Percentiles rank a stretch among this genome's conserved stretches.
These are phyloP conservation scores for Leptinotarsa defecta DNA, from an alignment of 1,140 invertebrate species.

Conservation along the genomic window DNA sequence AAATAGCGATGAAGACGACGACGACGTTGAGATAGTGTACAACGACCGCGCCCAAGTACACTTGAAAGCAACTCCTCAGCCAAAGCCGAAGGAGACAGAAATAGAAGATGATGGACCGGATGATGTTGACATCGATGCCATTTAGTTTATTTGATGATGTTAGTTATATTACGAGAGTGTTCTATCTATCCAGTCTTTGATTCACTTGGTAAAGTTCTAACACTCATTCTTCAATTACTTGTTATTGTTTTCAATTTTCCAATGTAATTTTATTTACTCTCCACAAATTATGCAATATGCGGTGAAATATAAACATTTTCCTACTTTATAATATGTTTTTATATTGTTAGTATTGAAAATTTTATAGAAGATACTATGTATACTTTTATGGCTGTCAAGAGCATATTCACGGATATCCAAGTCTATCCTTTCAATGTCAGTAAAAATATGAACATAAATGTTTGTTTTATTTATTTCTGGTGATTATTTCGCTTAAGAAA, in stretches of 20 bases:
- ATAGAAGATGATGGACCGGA: conserved; percentile 73
- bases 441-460: background rate
- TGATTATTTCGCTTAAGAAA: too few relatives aligned
- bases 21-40: conserved; percentile 70
- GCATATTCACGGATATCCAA: conserved; percentile 5
- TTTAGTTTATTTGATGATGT: conserved; percentile 62
- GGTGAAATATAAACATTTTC: background rate
- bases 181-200: background rate
- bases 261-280: background rate
- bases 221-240: background rate
- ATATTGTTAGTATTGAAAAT: conserved; percentile 9
- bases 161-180: background rate
- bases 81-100: conserved; percentile 58
- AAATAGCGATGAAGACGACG: conserved; percentile 64
- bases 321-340: conserved; percentile 4
- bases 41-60: conserved; percentile 81
- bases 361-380: conserved; percentile 9
- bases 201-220: background rate
- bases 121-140: conserved; percentile 89
- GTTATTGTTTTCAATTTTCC: background rate
- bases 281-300: background rate
- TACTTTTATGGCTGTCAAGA: conserved; percentile 2
- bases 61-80: conserved; percentile 63
- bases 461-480: too few relatives aligned
- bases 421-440: conserved; percentile 2